These are phyloP conservation scores for Himalopsyche japonica DNA, from an alignment of 2,888 invertebrate genomes.

Conservation along the genomic window DNA sequence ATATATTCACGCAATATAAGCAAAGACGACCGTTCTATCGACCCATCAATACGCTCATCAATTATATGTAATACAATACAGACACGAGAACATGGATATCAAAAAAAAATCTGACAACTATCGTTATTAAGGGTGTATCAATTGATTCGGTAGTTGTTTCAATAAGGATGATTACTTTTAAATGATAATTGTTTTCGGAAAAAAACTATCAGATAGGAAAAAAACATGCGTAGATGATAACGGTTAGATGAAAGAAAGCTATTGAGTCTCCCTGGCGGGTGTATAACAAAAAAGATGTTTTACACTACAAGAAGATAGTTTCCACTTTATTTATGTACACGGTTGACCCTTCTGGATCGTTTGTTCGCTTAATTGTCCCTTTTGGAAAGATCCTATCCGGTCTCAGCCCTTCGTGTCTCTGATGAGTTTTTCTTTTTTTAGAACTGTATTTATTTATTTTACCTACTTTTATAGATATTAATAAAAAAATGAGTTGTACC, in stretches of 20 bases:
- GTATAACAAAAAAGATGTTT: conserved; percentile 7
- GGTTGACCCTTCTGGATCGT: conserved; percentile 18
- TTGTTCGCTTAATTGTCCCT: conserved; percentile 18
- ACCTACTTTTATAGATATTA: neutral
- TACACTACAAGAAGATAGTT: conserved; percentile 13
- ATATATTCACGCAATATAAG: no score
- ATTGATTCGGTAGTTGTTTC: neutral
- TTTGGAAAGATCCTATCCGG: neutral
- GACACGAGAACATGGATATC: no score
- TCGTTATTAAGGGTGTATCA: neutral
- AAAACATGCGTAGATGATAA: neutral
- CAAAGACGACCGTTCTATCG: no score
- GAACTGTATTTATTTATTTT: neutral
- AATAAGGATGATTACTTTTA: neutral
- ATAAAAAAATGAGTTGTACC: neutral
- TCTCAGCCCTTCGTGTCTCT: neutral
- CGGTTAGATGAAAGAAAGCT: neutral
- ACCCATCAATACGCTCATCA: no score
- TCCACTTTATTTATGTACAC: conserved; percentile 18
- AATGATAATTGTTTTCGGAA: neutral
- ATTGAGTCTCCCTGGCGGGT: neutral
- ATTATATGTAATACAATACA: no score
- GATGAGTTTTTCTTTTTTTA: neutral
- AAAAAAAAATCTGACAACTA: no score
- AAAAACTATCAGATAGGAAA: neutral